These are phyloP conservation scores for Hyles vespertilio DNA, from an alignment of 1,140 invertebrate species.

Conservation along the genomic window DNA sequence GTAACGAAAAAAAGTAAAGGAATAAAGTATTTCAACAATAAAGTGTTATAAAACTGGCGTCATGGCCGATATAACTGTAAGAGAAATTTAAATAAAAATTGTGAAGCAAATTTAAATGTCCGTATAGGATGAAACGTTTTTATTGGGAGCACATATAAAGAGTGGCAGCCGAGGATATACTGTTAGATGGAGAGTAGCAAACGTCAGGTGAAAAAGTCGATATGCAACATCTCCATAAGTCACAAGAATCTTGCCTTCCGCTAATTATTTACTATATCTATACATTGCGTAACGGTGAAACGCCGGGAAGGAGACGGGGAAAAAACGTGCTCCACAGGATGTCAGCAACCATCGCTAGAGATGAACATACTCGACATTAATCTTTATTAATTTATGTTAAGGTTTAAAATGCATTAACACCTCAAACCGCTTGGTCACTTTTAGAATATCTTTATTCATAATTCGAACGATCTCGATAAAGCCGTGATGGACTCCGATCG, in stretches of 20 bases:
- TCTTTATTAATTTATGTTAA: slow-evolving; percentile 33
- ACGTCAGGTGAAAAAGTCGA: slow-evolving; percentile 62
- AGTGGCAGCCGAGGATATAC: slow-evolving; percentile 22
- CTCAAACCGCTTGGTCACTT: slow-evolving; percentile 36
- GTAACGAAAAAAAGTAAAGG: too few species aligned
- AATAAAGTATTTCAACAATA: too few species aligned
- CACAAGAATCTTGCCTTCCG: slow-evolving; percentile 72
- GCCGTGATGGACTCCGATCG: slow-evolving; percentile 51
- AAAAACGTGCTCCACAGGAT: slow-evolving; percentile 69
- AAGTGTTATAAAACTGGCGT: too few species aligned
- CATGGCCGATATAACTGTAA: too few species aligned
- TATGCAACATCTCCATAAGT: slow-evolving; percentile 69
- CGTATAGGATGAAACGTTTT: too few species aligned
- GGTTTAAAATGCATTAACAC: slow-evolving; percentile 32
- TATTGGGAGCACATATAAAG: background rate
- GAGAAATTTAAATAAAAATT: too few species aligned
- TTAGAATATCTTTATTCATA: slow-evolving; percentile 72
- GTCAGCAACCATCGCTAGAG: slow-evolving; percentile 37
- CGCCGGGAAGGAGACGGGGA: slow-evolving; percentile 67
- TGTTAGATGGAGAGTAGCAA: slow-evolving; percentile 58
- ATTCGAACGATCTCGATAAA: slow-evolving; percentile 65
- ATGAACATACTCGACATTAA: slow-evolving; percentile 29
- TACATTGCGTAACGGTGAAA: slow-evolving; percentile 75
- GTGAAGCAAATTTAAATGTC: too few species aligned
- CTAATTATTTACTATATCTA: slow-evolving; percentile 74